These are phyloP conservation scores for Drosophila tristis DNA, from an alignment of 1,140 invertebrate species.

Conservation along the genomic window DNA sequence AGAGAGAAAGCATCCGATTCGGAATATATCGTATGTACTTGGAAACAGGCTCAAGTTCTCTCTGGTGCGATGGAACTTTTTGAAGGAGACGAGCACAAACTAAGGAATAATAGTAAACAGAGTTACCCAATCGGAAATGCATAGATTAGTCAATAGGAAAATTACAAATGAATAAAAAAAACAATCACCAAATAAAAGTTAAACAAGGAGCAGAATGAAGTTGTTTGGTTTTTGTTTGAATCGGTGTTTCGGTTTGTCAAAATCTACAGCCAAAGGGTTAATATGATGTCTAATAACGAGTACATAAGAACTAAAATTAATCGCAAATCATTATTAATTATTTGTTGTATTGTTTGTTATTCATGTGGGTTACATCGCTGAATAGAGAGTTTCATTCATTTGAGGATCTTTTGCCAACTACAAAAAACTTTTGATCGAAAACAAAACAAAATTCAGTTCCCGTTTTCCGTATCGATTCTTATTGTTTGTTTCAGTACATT, in stretches of 20 bases:
- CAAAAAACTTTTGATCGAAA: constrained; percentile 66
- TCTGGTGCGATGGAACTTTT: constrained; percentile 29
- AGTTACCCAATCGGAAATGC: constrained; percentile 68
- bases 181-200: constrained; percentile 73
- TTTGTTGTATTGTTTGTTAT: constrained; percentile 63
- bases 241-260: constrained; percentile 65
- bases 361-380: constrained; percentile 21
- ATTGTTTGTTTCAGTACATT: constrained; percentile 44
- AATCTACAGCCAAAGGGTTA: constrained; percentile 83
- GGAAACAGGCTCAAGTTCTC: constrained; percentile 38
- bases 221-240: constrained; percentile 47
- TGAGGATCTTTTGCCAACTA: constrained; percentile 69
- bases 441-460: constrained; percentile 75
- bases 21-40: constrained; percentile 20
- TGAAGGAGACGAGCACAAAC: constrained; percentile 44
- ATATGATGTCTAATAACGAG: constrained; percentile 65
- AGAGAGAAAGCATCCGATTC: constrained; percentile 29
- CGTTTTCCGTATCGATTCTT: constrained; percentile 26
- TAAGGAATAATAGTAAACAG: constrained; percentile 50
- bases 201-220: constrained; percentile 57
- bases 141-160: constrained; percentile 70
- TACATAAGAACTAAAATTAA: constrained; percentile 66
- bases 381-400: constrained; percentile 29
- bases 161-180: constrained; percentile 42
- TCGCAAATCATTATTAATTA: constrained; percentile 57